phyloP scores from a whole-genome alignment of 2,888 invertebrate genomes.

The Halocaridina rubra region DNA sequence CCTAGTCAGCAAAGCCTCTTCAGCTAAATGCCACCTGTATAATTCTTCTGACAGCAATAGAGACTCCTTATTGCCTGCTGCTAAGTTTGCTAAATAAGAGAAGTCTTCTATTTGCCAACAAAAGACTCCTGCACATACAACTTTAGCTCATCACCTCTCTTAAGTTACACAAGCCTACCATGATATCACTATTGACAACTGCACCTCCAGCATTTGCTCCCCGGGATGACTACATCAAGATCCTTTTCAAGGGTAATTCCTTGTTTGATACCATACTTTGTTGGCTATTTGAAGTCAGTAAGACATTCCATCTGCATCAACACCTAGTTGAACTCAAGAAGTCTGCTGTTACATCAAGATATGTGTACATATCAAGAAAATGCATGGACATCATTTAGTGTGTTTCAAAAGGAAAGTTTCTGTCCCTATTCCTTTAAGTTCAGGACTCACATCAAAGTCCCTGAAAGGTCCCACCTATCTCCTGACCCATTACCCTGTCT shows the following conservation, averaged over 20 bases:
- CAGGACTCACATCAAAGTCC: neutral
- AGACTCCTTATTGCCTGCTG: neutral
- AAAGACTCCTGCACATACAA: neutral
- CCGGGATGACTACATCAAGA: neutral
- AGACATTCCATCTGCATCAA: neutral
- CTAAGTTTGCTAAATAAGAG: neutral
- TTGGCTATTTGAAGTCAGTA: slow-evolving; percentile 1
- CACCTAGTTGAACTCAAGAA: slow-evolving; percentile 3
- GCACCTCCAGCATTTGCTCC: slow-evolving; percentile 3
- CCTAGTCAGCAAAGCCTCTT: no score
- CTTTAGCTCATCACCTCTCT: neutral
- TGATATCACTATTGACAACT: no score
- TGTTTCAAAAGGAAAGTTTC: neutral
- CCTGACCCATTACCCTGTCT: slow-evolving; percentile 4
- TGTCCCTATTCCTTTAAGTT: no score
- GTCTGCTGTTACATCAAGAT: neutral
- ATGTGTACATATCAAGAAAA: neutral
- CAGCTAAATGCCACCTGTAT: neutral
- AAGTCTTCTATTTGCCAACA: neutral
- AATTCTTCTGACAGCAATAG: neutral
- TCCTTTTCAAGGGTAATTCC: neutral
- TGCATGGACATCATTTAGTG: no score
- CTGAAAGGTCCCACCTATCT: neutral
- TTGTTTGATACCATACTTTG: neutral
- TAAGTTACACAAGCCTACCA: no score